Conservation (phyloP, 53 echinoderm and acorn worm species). For the Paracentrotus lividus region DNA sequence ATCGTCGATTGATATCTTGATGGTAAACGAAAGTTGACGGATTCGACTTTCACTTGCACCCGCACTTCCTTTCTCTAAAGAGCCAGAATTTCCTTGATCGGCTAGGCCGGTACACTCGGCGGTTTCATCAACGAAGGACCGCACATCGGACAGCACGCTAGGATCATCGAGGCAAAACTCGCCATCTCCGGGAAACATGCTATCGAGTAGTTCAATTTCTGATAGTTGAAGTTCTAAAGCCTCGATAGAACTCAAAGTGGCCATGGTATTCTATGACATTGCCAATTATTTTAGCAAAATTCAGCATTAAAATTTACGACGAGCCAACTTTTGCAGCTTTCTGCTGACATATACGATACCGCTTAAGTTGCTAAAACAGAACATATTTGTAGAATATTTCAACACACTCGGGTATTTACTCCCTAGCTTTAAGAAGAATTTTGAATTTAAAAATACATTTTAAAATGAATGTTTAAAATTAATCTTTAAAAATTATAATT, state of each 20-base stretch:
- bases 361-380: background rate
- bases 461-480: background rate
- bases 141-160: slow-evolving; percentile 82
- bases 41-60: background rate
- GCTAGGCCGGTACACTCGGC: slow-evolving; percentile 26
- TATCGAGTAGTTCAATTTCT: slow-evolving; percentile 92
- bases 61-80: background rate
- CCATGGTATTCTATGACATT: background rate
- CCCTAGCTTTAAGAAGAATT: background rate
- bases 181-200: slow-evolving; percentile 88
- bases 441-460: too few species aligned
- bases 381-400: background rate
- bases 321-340: background rate
- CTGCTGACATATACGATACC: background rate
- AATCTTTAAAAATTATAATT: background rate
- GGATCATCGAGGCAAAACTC: slow-evolving; percentile 88
- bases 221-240: slow-evolving; percentile 84
- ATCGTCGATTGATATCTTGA: slow-evolving; percentile 65
- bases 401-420: background rate
- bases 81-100: background rate
- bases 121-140: slow-evolving; percentile 70
- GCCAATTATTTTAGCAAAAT: background rate
- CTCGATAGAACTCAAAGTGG: background rate
- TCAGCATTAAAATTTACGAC: background rate
- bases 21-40: slow-evolving; percentile 60